phyloP scores from a whole-genome alignment of 2,797 vertebrate species.

The Gephyroberyx darwinii region DNA sequence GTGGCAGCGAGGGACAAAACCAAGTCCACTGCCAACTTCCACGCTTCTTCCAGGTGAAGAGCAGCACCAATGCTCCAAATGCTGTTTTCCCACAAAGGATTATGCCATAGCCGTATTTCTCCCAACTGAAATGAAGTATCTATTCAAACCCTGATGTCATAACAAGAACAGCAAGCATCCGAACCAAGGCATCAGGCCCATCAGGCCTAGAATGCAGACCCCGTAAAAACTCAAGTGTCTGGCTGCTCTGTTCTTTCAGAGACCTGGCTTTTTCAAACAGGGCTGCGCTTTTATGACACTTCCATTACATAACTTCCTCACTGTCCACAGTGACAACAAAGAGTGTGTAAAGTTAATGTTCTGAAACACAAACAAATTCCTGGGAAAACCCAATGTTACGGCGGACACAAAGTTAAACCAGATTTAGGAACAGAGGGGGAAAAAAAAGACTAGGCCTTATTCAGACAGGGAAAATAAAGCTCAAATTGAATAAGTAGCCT shows the following conservation, averaged over 20 bases:
- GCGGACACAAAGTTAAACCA: slow-evolving; percentile 46
- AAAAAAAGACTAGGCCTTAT: neutral
- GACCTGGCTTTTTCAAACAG: slow-evolving; percentile 74
- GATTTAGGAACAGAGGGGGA: neutral
- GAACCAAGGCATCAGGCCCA: slow-evolving; percentile 72
- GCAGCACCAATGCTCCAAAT: slow-evolving; percentile 44
- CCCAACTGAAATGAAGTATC: slow-evolving; percentile 61
- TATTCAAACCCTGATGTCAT: slow-evolving; percentile 73
- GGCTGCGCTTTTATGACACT: slow-evolving; percentile 74
- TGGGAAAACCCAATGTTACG: slow-evolving; percentile 53
- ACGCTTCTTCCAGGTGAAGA: slow-evolving; percentile 59
- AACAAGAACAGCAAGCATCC: slow-evolving; percentile 78
- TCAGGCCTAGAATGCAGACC: slow-evolving; percentile 65
- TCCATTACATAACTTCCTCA: slow-evolving; percentile 81
- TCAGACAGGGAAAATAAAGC: neutral
- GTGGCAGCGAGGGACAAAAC: slow-evolving; percentile 61
- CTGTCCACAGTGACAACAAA: slow-evolving; percentile 78
- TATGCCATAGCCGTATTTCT: slow-evolving; percentile 51
- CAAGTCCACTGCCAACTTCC: slow-evolving; percentile 58
- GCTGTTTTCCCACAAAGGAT: slow-evolving; percentile 60
- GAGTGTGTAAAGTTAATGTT: slow-evolving; percentile 84
- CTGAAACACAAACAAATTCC: slow-evolving; percentile 80
- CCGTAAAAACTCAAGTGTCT: slow-evolving; percentile 70
- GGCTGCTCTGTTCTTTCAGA: slow-evolving; percentile 71
- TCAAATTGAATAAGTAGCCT: neutral